Conservation (phyloP, 2,888 invertebrate species). For the Dynastes tityus region DNA sequence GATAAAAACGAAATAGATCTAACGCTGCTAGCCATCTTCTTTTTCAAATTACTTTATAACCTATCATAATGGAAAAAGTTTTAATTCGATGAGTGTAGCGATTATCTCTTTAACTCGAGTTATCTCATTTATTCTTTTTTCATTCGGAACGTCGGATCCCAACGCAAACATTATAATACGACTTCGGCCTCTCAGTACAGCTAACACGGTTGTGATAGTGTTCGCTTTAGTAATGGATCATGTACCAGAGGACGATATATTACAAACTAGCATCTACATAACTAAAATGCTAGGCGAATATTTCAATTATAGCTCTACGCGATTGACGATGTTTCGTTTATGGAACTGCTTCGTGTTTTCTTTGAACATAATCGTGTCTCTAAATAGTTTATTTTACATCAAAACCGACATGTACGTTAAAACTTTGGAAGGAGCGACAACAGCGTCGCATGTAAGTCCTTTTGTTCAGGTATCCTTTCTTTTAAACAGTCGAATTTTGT, state of each 20-base stretch:
- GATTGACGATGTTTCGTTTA: slow-evolving; percentile 19
- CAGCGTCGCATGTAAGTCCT: not conserved
- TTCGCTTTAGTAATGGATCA: not conserved
- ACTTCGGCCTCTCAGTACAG: no score
- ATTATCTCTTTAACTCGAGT: no score
- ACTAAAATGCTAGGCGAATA: slow-evolving; percentile 24
- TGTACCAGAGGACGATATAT: slow-evolving; percentile 26
- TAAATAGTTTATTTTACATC: slow-evolving; percentile 15
- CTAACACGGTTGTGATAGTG: no score
- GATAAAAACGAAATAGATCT: no score
- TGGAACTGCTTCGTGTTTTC: slow-evolving; percentile 16
- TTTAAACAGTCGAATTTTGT: no score
- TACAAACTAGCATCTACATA: slow-evolving; percentile 11
- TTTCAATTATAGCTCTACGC: slow-evolving; percentile 2
- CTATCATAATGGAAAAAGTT: no score
- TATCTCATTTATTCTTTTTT: no score
- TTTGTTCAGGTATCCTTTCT: no score
- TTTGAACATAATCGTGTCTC: slow-evolving; percentile 6
- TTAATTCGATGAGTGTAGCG: not conserved
- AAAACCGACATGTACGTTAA: slow-evolving; percentile 25
- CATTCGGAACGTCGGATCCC: no score
- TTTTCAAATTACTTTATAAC: no score
- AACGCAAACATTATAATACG: no score
- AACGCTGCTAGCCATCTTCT: no score
- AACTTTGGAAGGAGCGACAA: slow-evolving; percentile 3